These are phyloP conservation scores for Eospalax fontanierii DNA, from an alignment of 2,797 vertebrate species.

Conservation along the genomic window DNA sequence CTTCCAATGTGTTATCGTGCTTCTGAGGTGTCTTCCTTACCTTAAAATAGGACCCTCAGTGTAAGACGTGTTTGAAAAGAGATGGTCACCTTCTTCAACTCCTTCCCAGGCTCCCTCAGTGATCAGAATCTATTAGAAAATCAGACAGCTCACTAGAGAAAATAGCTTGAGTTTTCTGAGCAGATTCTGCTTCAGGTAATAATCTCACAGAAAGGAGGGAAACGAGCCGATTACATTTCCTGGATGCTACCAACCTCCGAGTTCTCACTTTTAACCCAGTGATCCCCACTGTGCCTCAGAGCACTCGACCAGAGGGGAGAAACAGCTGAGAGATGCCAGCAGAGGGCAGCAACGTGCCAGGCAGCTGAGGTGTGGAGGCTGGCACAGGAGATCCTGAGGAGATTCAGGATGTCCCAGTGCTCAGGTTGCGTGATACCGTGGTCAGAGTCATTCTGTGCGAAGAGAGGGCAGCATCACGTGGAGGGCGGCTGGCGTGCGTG, in stretches of 20 bases:
- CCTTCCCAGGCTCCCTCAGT: not conserved
- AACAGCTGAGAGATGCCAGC: slow-evolving; percentile 2
- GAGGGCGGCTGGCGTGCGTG: too few relatives aligned
- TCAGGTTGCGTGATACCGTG: not conserved
- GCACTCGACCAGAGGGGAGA: not conserved
- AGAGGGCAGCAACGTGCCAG: slow-evolving; percentile 75
- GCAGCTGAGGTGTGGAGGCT: not conserved
- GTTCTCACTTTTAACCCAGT: not conserved
- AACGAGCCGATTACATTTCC: not conserved
- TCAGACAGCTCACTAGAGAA: not conserved
- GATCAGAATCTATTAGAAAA: not conserved
- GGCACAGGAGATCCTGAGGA: not conserved
- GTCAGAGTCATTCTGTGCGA: not conserved
- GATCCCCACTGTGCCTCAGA: not conserved
- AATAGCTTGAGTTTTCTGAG: not conserved
- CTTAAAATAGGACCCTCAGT: too few relatives aligned
- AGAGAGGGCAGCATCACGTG: not conserved
- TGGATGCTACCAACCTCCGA: not conserved
- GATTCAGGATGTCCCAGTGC: not conserved
- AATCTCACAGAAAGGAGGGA: not conserved
- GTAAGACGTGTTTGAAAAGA: too few relatives aligned
- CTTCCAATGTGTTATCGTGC: not conserved
- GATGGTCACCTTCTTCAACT: too few relatives aligned
- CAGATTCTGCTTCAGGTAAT: slow-evolving; percentile 41
- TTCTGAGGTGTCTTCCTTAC: not conserved